Evolutionary conservation across 2,113 vertebrate genomes (phyloP), one percentile per base, ranked within the genome.

Genomic region (Fulica atra): DNA sequence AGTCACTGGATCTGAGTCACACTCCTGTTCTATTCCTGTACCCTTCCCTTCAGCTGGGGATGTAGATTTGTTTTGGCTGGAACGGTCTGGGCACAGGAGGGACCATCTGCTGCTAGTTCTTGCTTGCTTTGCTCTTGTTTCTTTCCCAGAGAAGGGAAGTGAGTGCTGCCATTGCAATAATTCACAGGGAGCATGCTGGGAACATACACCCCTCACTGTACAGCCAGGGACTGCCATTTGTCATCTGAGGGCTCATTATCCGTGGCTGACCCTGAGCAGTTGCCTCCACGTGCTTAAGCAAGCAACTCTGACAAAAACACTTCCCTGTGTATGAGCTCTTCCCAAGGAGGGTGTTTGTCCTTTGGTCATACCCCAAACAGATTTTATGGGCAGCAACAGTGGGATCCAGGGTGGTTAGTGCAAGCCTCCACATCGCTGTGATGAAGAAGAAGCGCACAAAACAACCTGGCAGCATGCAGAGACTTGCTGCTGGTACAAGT

Each of bases 1-100:
- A 98, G 96, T 98, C 97, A 97, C 91, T 93, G 95, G 71, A 93
- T 93, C 96, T 97, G 97, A 98, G 95, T 98, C 97, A 98, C 97
- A 86, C 94, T 96, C 91, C 90, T 88, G 95, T 92, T 82, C 90
- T 96, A 96, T 98, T 98, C 95, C 88, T 97, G 93, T 96, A 86
- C 92, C 92, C 92, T 93, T 94, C 86, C 69, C 93, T 93, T 95
- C 92, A 88, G 92, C 93, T 76, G 89, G 86, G 86, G 94, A 70
- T 69, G 94, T 96, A 94, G 94, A 97, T 97, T 96, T 96, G 91
- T 83, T 96, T 97, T 97, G 94, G 96, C 93, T 93, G 94, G 81
- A 73, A 96, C 69, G 64, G 87, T 96, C 96, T 88, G 92, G 92
- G 90, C 93, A 93, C 88, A 92, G 86, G 93, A 95, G 95, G 92